Percentiles rank a stretch among this genome's conserved stretches.
phyloP scores from a whole-genome alignment of 1,140 invertebrate genomes.

The Berghia stephanieae region DNA sequence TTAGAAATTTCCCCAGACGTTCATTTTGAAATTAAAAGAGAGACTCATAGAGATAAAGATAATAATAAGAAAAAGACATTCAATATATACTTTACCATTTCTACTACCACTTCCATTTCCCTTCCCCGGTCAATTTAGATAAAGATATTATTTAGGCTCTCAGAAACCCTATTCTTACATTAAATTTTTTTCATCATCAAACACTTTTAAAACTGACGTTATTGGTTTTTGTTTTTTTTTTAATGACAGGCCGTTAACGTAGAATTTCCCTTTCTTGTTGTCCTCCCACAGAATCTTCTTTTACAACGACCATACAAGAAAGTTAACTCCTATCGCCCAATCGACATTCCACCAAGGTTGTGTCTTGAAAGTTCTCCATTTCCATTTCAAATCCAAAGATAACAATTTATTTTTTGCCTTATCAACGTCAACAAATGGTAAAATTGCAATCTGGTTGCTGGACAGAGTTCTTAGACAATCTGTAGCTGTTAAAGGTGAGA shows the following conservation, averaged over 20 bases:
- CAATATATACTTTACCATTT: too few species aligned
- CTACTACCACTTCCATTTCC: too few species aligned
- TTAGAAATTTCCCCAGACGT: too few species aligned
- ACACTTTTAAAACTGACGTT: background rate
- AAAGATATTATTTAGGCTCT: too few species aligned
- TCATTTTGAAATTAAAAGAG: too few species aligned
- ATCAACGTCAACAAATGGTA: slow-evolving; percentile 75
- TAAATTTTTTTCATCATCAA: too few species aligned
- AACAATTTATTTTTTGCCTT: slow-evolving; percentile 49
- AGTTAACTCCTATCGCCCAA: slow-evolving; percentile 43
- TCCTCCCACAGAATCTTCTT: background rate
- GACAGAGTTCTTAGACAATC: too few species aligned
- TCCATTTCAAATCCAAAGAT: slow-evolving; percentile 33
- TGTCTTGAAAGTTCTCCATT: slow-evolving; percentile 55
- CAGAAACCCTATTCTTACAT: too few species aligned
- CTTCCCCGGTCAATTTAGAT: too few species aligned
- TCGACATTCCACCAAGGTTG: slow-evolving; percentile 58
- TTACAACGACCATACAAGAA: slow-evolving; percentile 31
- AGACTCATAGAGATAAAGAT: too few species aligned
- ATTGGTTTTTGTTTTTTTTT: background rate
- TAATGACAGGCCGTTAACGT: background rate
- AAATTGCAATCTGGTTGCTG: slow-evolving; percentile 72
- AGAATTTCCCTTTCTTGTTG: background rate
- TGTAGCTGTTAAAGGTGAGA: too few species aligned
- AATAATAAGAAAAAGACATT: too few species aligned